Percentiles rank a stretch among this genome's conserved stretches.
phyloP scores from a whole-genome alignment of 2,888 invertebrate genomes.

The Agrochola macilenta region DNA sequence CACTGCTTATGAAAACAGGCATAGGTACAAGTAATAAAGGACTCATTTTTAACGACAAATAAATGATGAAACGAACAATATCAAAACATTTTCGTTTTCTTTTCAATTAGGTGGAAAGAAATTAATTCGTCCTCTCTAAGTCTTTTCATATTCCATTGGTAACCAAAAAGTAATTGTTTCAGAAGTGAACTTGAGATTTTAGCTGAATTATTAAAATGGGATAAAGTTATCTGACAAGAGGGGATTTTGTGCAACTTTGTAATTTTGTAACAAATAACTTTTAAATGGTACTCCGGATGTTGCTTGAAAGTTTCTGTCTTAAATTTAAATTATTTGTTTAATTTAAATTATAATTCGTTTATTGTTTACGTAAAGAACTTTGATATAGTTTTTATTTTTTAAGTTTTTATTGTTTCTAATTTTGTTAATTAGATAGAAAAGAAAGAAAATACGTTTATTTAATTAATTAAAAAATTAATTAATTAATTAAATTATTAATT shows the following conservation, averaged over 20 bases:
- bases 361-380: background rate
- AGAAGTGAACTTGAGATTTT: conserved; percentile 37
- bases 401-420: too few species aligned
- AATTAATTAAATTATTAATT: too few species aligned
- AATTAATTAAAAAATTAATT: too few species aligned
- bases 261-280: conserved; percentile 35
- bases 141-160: conserved; percentile 14
- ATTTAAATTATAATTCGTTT: background rate
- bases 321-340: background rate
- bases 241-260: conserved; percentile 27
- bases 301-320: conserved; percentile 16
- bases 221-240: conserved; percentile 37
- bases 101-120: conserved; percentile 16
- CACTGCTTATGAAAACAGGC: background rate
- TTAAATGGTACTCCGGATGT: conserved; percentile 26
- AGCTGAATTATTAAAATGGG: conserved; percentile 37
- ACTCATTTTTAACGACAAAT: conserved; percentile 1
- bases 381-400: background rate
- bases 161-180: conserved; percentile 33
- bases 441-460: too few species aligned
- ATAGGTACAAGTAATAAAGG: background rate
- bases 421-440: too few species aligned
- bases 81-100: background rate
- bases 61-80: background rate
- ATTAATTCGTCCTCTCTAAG: conserved; percentile 16